Percentiles rank a stretch among this genome's conserved stretches.
These are phyloP conservation scores for Drosophila leonis DNA, from an alignment of 2,888 invertebrate genomes.

Conservation along the genomic window DNA sequence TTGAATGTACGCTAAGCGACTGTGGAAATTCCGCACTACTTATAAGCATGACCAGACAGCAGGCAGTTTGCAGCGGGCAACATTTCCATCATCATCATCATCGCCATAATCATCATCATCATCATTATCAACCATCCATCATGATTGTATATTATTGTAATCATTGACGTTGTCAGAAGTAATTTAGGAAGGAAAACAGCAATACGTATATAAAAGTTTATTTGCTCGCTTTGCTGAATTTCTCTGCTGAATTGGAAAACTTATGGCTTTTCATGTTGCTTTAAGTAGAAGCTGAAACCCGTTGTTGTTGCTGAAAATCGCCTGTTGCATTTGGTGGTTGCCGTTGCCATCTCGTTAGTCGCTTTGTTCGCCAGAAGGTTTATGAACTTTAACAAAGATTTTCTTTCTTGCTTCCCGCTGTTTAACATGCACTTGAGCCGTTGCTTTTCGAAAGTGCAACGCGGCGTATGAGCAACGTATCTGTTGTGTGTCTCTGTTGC, in stretches of 20 bases:
- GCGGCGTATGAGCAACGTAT: constrained; percentile 67
- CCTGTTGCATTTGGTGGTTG: constrained; percentile 33
- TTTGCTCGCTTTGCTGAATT: constrained; percentile 54
- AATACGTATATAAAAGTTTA: constrained; percentile 36
- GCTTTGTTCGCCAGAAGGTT: constrained; percentile 73
- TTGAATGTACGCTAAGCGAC: constrained; percentile 75
- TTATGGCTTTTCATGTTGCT: constrained; percentile 52
- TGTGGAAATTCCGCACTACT: constrained; percentile 80
- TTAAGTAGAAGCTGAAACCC: constrained; percentile 51
- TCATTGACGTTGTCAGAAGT: constrained; percentile 73
- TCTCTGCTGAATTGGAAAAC: constrained; percentile 60
- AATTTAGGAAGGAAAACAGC: constrained; percentile 62
- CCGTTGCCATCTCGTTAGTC: constrained; percentile 41
- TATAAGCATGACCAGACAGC: constrained; percentile 61
- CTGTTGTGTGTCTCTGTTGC: background rate
- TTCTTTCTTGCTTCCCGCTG: constrained; percentile 47
- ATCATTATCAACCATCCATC: constrained; percentile 47
- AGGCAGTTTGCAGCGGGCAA: constrained; percentile 30
- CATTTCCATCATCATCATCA: constrained; percentile 46
- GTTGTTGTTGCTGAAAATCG: constrained; percentile 28
- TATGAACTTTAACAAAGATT: constrained; percentile 81
- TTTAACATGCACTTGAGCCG: constrained; percentile 53
- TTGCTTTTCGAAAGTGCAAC: constrained; percentile 72
- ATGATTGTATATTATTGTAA: constrained; percentile 51
- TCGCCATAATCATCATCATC: constrained; percentile 35